Percentiles rank a stretch among this genome's conserved stretches.
These are phyloP conservation scores for Cardinalis cardinalis DNA, from an alignment of 2,113 vertebrate genomes.

Conservation along the genomic window DNA sequence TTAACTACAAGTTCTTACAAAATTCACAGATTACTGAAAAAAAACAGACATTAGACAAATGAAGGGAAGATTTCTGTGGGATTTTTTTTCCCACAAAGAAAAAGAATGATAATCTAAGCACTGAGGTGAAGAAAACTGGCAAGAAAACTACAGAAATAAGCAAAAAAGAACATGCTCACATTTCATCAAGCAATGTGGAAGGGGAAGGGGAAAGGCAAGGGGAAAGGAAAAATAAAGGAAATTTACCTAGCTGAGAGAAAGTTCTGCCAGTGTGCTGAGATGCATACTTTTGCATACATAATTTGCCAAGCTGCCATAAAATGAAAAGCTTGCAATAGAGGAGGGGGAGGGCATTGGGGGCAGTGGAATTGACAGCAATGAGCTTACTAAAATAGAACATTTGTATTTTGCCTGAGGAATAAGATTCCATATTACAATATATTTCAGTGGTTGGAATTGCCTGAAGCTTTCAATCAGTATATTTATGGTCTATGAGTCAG, in stretches of 20 bases:
- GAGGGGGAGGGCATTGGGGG: background rate
- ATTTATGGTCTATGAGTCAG: background rate
- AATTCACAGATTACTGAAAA: background rate
- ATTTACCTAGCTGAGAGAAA: background rate
- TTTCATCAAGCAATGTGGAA: background rate
- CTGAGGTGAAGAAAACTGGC: background rate
- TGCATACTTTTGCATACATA: background rate
- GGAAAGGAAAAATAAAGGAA: background rate
- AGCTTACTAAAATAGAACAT: background rate
- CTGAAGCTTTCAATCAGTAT: background rate
- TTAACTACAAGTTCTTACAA: background rate
- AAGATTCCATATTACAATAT: background rate
- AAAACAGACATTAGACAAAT: background rate
- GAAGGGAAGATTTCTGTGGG: background rate
- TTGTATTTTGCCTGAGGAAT: background rate
- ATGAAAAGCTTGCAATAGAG: background rate
- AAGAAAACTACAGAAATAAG: background rate
- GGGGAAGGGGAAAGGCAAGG: background rate
- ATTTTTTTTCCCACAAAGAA: background rate
- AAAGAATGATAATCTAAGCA: background rate
- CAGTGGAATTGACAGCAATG: background rate
- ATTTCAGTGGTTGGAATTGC: background rate
- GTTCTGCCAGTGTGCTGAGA: background rate
- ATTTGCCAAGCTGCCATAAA: background rate
- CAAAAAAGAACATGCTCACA: background rate